Evolutionary conservation across 2,113 vertebrate species (phyloP), one percentile per base, ranked within the genome.

Genomic region (Dromaius novaehollandiae): DNA sequence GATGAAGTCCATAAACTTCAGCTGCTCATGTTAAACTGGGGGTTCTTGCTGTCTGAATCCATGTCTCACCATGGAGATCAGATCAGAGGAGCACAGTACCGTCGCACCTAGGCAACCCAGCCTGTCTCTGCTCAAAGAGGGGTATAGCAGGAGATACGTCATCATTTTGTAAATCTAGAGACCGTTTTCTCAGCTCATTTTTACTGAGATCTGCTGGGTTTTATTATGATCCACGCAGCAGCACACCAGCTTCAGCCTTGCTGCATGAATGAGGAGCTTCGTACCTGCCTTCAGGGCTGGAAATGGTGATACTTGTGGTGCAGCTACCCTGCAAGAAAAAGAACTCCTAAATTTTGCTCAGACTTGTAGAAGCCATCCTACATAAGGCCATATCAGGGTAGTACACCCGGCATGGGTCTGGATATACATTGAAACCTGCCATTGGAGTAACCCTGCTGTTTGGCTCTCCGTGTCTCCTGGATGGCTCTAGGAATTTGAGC

Each of bases 201-300:
- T 76, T 79, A 38, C 15, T 44, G n/a, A 5, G 4, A 40, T 83
- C 21, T 63, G 77, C n/a, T 83, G 36, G 0, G 50, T 88, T 75
- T 78, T 40, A 5, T 26, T 65, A 38, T 38, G 53, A 56, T 34
- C 25, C 11, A 40, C 22, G n/a, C n/a, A 90, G 75, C 58, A 88
- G 22, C 32, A 5, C 12, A 17, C n/a, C 48, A 70, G 16, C 70
- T 79, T 66, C 6, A 17, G 28, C 30, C 86, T 50, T 84, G 34
- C 32, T 2, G 0, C 34, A 15, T 66, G 6, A 51, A 0, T 14
- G 26, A 18, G 34, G 16, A 46, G 44, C 44, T 46, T 46, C 44
- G 44, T 46, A 46, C 44, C 44, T 46, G 44, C 44, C 16, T 46
- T 46, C 44, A 46, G 44, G 44, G 16, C 44, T 46, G 14, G 44